phyloP scores from a whole-genome alignment of 1,140 invertebrate species.

The Bombus sibiricus region DNA sequence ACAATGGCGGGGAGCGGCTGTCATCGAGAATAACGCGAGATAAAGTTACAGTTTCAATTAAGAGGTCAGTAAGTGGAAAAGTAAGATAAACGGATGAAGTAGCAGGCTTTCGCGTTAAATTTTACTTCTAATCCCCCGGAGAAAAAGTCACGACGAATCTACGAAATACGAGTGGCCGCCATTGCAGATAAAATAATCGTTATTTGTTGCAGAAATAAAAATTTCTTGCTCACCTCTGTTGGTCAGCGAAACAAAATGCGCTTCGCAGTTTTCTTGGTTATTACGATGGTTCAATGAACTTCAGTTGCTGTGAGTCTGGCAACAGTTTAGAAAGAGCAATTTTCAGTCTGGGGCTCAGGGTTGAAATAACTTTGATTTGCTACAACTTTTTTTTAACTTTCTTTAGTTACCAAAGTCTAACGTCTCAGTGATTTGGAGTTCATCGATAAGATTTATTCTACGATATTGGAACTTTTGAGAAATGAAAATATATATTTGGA shows the following conservation, averaged over 20 bases:
- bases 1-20: not conserved
- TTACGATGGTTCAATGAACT: not conserved
- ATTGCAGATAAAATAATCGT: conserved; percentile 23
- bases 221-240: not conserved
- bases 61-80: conserved; percentile 29
- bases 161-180: conserved; percentile 10
- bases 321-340: not conserved
- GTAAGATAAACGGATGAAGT: conserved; percentile 31
- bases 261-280: not conserved
- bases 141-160: conserved; percentile 25
- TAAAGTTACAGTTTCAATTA: conserved; percentile 35
- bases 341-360: not conserved
- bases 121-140: conserved; percentile 6
- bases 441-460: not conserved
- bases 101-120: conserved; percentile 27
- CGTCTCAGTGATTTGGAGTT: not conserved
- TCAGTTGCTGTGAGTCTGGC: not conserved
- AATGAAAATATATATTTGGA: not conserved
- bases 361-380: not conserved
- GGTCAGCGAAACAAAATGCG: not conserved
- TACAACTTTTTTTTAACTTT: not conserved
- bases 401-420: not conserved
- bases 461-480: not conserved
- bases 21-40: not conserved
- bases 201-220: conserved; percentile 1